These are phyloP conservation scores for Aspidiotus destructor DNA, from an alignment of 2,888 invertebrate genomes.

Conservation along the genomic window DNA sequence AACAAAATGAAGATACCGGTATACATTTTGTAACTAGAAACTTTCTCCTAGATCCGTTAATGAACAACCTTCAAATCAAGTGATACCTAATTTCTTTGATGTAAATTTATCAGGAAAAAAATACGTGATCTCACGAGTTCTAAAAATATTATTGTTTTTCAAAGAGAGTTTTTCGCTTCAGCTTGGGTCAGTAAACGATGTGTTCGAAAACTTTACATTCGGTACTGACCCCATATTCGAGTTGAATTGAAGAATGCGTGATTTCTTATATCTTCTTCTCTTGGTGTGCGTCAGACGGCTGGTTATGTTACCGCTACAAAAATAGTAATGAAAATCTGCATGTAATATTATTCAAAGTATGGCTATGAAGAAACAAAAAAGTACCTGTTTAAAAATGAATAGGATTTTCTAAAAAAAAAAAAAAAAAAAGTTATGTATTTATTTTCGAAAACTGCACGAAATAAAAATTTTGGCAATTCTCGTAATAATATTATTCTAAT, in stretches of 20 bases:
- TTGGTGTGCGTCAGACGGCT: conserved; percentile 18
- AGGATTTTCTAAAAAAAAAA: background rate
- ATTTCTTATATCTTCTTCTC: conserved; percentile 78
- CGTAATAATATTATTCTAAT: too few species aligned
- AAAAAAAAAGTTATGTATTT: background rate
- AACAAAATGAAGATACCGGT: too few species aligned
- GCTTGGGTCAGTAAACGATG: conserved; percentile 24
- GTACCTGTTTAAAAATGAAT: too few species aligned
- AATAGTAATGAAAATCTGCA: conserved; percentile 13
- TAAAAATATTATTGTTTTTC: background rate
- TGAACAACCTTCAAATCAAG: too few species aligned
- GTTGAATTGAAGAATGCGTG: conserved; percentile 80
- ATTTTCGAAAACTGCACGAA: too few species aligned
- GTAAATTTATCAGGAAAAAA: background rate
- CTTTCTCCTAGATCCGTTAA: too few species aligned
- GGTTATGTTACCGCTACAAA: conserved; percentile 33
- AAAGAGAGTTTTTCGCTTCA: background rate
- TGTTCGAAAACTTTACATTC: conserved; percentile 30
- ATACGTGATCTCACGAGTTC: background rate
- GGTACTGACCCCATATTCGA: conserved; percentile 76
- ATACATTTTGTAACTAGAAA: too few species aligned
- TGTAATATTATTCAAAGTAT: conserved; percentile 11
- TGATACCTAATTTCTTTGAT: too few species aligned
- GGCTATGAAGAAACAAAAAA: too few species aligned
- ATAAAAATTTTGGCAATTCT: too few species aligned